Evolutionary conservation across 2,888 invertebrate species (phyloP).

Genomic region (Eupsilia transversa): DNA sequence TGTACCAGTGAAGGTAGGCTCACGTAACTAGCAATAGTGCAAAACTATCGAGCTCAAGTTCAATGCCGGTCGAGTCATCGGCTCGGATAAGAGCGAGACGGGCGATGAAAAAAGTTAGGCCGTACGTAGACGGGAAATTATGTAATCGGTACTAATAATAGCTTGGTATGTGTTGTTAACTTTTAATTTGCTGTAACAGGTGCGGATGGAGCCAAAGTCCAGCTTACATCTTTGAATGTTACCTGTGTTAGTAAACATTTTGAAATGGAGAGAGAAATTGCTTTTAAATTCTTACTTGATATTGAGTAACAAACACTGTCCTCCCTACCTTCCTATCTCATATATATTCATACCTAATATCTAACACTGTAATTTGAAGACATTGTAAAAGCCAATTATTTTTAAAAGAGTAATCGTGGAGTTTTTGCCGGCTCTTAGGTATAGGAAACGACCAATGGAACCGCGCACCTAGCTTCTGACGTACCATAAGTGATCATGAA

Average conservation of each 20-base stretch:
- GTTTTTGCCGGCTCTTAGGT: too few relatives aligned
- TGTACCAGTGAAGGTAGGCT: constrained; percentile 17
- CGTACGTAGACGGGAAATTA: constrained; percentile 20
- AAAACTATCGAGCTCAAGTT: constrained; percentile 62
- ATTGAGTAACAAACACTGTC: too few relatives aligned
- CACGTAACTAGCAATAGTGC: constrained; percentile 41
- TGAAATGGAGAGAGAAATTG: not conserved
- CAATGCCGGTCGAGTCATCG: constrained; percentile 64
- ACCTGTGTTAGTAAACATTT: not conserved
- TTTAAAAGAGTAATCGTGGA: too few relatives aligned
- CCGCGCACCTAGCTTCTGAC: too few relatives aligned
- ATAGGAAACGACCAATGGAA: too few relatives aligned
- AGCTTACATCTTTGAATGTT: not conserved
- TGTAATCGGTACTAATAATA: constrained; percentile 27
- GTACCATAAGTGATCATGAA: too few relatives aligned
- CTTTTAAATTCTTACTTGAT: too few relatives aligned
- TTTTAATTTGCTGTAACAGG: constrained; percentile 9
- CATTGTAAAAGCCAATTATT: too few relatives aligned
- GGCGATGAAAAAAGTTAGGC: constrained; percentile 36
- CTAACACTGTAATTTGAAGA: too few relatives aligned
- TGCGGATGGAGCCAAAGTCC: not conserved
- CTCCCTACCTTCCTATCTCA: too few relatives aligned
- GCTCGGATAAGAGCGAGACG: constrained; percentile 22
- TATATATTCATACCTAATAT: too few relatives aligned
- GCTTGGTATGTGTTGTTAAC: constrained; percentile 22